A percentile compares a stretch with the other conserved stretches of the same genome.
These are phyloP conservation scores for Cyclargus thomasi DNA, from an alignment of 1,140 invertebrate species.

Conservation along the genomic window DNA sequence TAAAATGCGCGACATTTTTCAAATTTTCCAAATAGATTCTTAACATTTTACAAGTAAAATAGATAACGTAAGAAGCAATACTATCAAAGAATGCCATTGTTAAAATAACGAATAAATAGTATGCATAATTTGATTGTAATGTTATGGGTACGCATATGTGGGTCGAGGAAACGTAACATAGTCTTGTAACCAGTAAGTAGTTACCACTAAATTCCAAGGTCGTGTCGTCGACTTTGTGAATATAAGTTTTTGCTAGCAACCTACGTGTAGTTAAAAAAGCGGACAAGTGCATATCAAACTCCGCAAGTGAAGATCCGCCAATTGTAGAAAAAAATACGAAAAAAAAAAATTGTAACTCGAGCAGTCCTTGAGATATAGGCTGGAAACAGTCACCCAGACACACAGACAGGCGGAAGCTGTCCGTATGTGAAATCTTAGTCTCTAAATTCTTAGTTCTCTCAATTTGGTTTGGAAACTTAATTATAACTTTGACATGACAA, in stretches of 20 bases:
- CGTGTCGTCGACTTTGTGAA: not conserved
- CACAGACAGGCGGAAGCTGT: too few relatives aligned
- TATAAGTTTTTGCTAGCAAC: not conserved
- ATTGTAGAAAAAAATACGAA: too few relatives aligned
- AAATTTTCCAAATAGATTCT: not conserved
- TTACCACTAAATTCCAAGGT: not conserved
- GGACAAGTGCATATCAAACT: too few relatives aligned
- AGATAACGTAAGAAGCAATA: not conserved
- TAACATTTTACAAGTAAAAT: not conserved
- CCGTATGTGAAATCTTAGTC: too few relatives aligned
- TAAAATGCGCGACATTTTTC: not conserved
- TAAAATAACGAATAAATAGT: not conserved
- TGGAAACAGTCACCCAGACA: too few relatives aligned
- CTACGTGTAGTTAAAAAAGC: too few relatives aligned
- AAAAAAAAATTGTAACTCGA: too few relatives aligned
- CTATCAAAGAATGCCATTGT: not conserved
- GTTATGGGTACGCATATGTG: constrained; percentile 10
- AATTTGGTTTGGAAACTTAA: too few relatives aligned
- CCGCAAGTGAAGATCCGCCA: too few relatives aligned
- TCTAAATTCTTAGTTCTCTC: too few relatives aligned
- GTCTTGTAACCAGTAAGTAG: not conserved
- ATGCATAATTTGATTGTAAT: constrained; percentile 9
- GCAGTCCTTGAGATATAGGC: too few relatives aligned
- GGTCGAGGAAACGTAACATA: constrained; percentile 9
- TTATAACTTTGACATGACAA: too few relatives aligned